These are phyloP conservation scores for Drosophila suzukii DNA, from an alignment of 1,140 invertebrate species.

Conservation along the genomic window DNA sequence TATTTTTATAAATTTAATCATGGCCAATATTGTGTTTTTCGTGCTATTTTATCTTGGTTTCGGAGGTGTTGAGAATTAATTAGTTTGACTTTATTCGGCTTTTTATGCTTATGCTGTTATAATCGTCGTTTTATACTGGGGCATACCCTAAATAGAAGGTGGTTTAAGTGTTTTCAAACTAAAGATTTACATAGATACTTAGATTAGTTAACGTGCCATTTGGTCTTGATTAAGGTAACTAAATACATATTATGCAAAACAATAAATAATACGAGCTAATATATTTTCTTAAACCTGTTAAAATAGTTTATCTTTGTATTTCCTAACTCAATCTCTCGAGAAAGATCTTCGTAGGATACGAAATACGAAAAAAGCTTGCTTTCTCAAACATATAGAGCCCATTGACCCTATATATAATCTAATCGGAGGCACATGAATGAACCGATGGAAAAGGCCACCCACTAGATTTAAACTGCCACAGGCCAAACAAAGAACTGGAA, in stretches of 20 bases:
- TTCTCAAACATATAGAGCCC: background rate
- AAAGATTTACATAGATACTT: background rate
- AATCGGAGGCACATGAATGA: constrained; percentile 23
- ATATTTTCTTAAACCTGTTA: too few relatives aligned
- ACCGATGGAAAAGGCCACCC: constrained; percentile 31
- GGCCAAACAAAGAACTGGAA: constrained; percentile 23
- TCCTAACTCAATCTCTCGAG: background rate
- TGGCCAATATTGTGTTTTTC: constrained; percentile 56
- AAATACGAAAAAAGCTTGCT: too few relatives aligned
- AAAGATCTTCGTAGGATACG: too few relatives aligned
- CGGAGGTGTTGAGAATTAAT: constrained; percentile 47
- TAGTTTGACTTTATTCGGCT: constrained; percentile 39
- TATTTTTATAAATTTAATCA: constrained; percentile 26
- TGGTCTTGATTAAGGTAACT: too few relatives aligned
- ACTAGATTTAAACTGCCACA: constrained; percentile 30
- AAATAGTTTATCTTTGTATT: background rate
- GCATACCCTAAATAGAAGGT: constrained; percentile 11
- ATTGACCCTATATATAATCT: constrained; percentile 24
- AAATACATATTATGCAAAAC: too few relatives aligned
- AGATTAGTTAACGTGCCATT: too few relatives aligned
- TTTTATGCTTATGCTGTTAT: constrained; percentile 49
- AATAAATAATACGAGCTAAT: too few relatives aligned
- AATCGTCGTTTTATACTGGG: constrained; percentile 12
- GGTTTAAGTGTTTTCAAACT: background rate
- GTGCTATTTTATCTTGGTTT: constrained; percentile 28